A percentile compares a stretch with the other conserved stretches of the same genome.
phyloP scores from a whole-genome alignment of 2,113 vertebrate species.

The Orycteropus afer region DNA sequence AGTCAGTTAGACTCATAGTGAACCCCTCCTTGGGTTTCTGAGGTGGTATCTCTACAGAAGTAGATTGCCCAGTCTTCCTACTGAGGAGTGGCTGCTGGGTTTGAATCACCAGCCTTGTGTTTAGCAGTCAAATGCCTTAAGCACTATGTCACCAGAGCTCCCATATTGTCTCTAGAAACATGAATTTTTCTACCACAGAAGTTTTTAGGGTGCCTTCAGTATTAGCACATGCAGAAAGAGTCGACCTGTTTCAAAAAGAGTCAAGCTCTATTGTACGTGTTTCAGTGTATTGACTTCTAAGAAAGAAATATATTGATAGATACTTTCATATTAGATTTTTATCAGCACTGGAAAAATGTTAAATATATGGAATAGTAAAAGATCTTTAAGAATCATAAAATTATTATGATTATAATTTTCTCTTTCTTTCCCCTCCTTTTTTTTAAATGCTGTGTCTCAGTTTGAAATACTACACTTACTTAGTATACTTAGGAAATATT shows the following conservation, averaged over 20 bases:
- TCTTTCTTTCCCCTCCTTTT: neutral
- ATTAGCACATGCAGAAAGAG: neutral
- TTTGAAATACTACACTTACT: neutral
- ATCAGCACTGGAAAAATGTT: neutral
- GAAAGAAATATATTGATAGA: neutral
- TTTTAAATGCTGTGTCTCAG: neutral
- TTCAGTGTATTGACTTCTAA: neutral
- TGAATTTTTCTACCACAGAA: neutral
- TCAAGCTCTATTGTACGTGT: neutral
- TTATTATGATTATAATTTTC: neutral
- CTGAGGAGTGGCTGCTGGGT: too few species aligned
- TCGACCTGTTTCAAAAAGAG: too few species aligned
- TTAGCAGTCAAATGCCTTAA: too few species aligned
- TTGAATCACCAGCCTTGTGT: too few species aligned
- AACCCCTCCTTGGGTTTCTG: too few species aligned
- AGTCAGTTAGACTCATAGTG: too few species aligned
- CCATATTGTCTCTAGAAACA: neutral
- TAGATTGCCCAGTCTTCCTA: too few species aligned
- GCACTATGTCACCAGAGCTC: too few species aligned
- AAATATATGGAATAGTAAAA: neutral
- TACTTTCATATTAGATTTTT: conserved; percentile 22
- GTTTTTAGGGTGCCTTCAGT: neutral
- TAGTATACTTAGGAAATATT: neutral
- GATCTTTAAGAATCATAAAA: neutral
- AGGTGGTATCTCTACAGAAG: too few species aligned